Percentiles rank a stretch among this genome's conserved stretches.
These are phyloP conservation scores for Conistra vaccinii DNA, from an alignment of 2,888 invertebrate genomes.

Conservation along the genomic window DNA sequence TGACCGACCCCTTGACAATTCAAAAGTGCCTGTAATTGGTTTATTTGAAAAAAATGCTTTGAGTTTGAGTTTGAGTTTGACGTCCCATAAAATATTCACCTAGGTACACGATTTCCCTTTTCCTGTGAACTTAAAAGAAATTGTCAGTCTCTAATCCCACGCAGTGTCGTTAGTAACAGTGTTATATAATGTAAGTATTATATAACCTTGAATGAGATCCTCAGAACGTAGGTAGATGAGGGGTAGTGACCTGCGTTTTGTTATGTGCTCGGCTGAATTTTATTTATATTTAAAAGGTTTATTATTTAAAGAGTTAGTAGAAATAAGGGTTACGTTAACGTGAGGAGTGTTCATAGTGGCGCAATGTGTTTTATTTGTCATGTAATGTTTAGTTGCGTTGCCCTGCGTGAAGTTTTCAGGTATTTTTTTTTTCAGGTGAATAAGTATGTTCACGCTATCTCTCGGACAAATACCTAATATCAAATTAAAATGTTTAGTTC, in stretches of 20 bases:
- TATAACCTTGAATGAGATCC: conserved; percentile 12
- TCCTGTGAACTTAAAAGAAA: conserved; percentile 1
- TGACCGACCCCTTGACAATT: too few relatives aligned
- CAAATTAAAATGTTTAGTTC: neutral
- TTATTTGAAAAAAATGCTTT: too few relatives aligned
- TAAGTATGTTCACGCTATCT: neutral
- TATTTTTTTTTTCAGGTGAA: too few relatives aligned
- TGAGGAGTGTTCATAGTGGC: neutral
- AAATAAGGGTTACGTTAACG: neutral
- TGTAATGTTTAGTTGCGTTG: neutral
- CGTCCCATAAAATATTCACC: conserved; percentile 26
- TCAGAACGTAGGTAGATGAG: neutral
- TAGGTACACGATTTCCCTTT: conserved; percentile 16
- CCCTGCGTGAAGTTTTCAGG: fast-evolving
- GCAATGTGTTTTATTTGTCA: neutral
- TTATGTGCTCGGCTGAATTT: conserved; percentile 2
- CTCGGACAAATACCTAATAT: neutral
- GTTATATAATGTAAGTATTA: too few relatives aligned
- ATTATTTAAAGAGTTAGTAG: conserved; percentile 14
- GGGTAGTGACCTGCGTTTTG: conserved; percentile 37
- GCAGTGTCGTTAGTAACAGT: neutral
- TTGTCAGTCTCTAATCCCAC: conserved; percentile 2
- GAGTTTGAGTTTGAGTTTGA: too few relatives aligned
- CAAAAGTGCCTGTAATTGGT: too few relatives aligned
- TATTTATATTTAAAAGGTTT: conserved; percentile 28